Percentiles rank a stretch among this genome's conserved stretches.
Conservation (phyloP, 2,113 vertebrate species). For the Agelaius tricolor region DNA sequence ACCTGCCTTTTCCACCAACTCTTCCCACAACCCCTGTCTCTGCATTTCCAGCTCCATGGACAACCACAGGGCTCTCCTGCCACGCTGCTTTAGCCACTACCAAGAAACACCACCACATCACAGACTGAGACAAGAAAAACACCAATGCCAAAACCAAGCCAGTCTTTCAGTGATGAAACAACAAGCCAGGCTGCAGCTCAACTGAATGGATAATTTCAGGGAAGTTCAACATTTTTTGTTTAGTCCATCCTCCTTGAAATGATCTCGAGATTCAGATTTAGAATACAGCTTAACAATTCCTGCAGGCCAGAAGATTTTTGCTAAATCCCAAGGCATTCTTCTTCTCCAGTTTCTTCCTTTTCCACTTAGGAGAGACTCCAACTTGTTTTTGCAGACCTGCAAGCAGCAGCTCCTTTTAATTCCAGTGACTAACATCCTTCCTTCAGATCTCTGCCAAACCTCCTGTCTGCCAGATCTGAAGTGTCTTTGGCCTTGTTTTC, state of each 20-base stretch:
- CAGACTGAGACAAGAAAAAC: background rate
- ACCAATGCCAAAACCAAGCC: background rate
- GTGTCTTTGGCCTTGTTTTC: background rate
- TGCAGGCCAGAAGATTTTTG: background rate
- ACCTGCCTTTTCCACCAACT: background rate
- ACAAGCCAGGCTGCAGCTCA: background rate
- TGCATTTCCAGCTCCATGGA: accelerated
- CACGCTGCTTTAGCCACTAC: background rate
- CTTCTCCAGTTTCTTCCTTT: constrained; percentile 7
- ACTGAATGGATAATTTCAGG: background rate
- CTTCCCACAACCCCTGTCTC: background rate
- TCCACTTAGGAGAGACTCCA: background rate
- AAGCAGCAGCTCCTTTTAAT: background rate
- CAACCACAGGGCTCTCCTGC: background rate
- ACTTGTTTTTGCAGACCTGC: constrained; percentile 20
- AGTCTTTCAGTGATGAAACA: background rate
- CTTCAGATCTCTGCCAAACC: constrained; percentile 15
- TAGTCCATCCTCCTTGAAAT: background rate
- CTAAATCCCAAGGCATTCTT: background rate
- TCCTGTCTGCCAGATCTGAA: background rate
- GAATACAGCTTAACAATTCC: background rate
- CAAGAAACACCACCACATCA: background rate
- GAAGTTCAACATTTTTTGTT: background rate
- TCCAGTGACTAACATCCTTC: constrained; percentile 32
- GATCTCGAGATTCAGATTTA: background rate